Percentiles rank a stretch among this genome's conserved stretches.
These are phyloP conservation scores for Plebejus anna DNA, from an alignment of 2,888 invertebrate species.

Conservation along the genomic window DNA sequence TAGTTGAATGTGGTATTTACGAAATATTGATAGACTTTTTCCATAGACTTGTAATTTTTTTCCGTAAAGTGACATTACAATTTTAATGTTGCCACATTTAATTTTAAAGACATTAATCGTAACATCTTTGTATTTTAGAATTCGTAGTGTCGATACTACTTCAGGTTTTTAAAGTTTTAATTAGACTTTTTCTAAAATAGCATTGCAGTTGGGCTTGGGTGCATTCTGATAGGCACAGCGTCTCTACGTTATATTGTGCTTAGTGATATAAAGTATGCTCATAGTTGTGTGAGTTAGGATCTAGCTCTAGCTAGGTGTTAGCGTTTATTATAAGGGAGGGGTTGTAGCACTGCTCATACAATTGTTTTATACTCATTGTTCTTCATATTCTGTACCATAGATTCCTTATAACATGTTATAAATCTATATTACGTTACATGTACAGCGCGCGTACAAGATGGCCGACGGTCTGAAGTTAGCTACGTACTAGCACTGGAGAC, in stretches of 20 bases:
- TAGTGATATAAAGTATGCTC: constrained; percentile 74
- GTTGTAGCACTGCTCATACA: constrained; percentile 48
- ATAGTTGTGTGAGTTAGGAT: constrained; percentile 75
- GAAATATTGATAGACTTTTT: constrained; percentile 1
- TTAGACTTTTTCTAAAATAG: constrained; percentile 29
- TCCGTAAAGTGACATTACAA: constrained; percentile 42
- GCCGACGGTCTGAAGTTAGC: constrained; percentile 13
- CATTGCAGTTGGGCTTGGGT: constrained; percentile 54
- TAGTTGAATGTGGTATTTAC: constrained; percentile 16
- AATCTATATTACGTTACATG: constrained; percentile 40
- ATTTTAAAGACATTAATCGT: constrained; percentile 20
- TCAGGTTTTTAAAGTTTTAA: constrained; percentile 25
- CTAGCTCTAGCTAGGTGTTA: constrained; percentile 72
- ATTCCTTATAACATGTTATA: constrained; percentile 40
- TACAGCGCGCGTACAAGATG: constrained; percentile 29
- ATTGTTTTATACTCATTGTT: constrained; percentile 36
- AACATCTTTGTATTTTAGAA: constrained; percentile 25
- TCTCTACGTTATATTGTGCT: constrained; percentile 63
- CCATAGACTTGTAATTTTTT: constrained; percentile 30
- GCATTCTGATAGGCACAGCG: constrained; percentile 52
- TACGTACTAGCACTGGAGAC: background rate
- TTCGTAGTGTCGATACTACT: constrained; percentile 20
- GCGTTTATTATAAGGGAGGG: constrained; percentile 51
- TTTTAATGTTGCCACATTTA: constrained; percentile 45
- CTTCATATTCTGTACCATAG: constrained; percentile 37